Percentiles rank a stretch among this genome's conserved stretches.
These are phyloP conservation scores for Epirrita christyi DNA, from an alignment of 2,888 invertebrate genomes.

Conservation along the genomic window DNA sequence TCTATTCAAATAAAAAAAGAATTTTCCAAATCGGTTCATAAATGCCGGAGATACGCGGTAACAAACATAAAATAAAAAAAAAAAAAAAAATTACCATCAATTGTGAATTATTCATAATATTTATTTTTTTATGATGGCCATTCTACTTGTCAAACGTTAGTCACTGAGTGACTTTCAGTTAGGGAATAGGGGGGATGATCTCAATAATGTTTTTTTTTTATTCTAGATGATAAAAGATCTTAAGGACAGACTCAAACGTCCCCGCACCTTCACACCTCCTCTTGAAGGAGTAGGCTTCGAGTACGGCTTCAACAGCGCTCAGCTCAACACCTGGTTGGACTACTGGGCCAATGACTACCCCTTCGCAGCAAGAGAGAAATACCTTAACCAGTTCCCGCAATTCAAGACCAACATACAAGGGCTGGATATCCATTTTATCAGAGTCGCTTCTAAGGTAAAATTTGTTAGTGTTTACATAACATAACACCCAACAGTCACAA, in stretches of 20 bases:
- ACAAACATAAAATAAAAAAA: too few relatives aligned
- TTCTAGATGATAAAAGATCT: constrained; percentile 68
- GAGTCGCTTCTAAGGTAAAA: constrained; percentile 78
- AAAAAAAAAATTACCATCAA: too few relatives aligned
- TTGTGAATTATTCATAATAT: too few relatives aligned
- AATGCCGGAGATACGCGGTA: too few relatives aligned
- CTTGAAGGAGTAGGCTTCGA: constrained; percentile 89
- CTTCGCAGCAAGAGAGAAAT: constrained; percentile 84
- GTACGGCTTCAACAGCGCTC: constrained; percentile 92
- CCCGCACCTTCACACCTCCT: constrained; percentile 73
- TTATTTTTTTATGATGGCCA: too few relatives aligned
- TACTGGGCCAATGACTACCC: constrained; percentile 93
- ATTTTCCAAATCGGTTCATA: too few relatives aligned
- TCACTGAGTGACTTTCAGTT: too few relatives aligned
- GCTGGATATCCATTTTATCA: constrained; percentile 85
- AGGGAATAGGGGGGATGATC: too few relatives aligned
- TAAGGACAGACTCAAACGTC: constrained; percentile 56
- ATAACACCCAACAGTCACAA: too few relatives aligned
- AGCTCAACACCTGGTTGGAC: constrained; percentile 86
- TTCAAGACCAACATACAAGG: constrained; percentile 91
- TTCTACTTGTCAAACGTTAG: too few relatives aligned
- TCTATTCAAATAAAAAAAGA: too few relatives aligned
- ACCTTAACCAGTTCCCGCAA: constrained; percentile 90
- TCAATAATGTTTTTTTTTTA: not conserved
- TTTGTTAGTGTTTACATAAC: too few relatives aligned